Percentiles rank a stretch among this genome's conserved stretches.
Evolutionary conservation across 2,888 invertebrate genomes (phyloP).

Genomic region (Oscheius onirici): DNA sequence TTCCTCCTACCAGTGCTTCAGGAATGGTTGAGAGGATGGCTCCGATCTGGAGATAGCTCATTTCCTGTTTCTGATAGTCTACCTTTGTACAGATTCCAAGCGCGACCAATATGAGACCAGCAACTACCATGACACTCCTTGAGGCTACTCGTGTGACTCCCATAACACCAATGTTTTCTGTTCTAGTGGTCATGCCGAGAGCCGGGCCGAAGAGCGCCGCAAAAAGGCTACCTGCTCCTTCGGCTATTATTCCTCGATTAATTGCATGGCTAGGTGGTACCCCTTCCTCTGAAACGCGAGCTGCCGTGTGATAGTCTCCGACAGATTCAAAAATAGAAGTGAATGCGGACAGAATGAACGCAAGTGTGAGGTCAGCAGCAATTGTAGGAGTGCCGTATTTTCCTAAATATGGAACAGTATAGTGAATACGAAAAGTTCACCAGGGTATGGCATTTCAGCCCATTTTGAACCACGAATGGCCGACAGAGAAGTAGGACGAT

Average conservation of each 20-base stretch:
- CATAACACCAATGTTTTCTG: slow-evolving; percentile 89
- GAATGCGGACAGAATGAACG: slow-evolving; percentile 67
- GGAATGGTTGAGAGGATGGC: slow-evolving; percentile 75
- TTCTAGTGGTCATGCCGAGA: slow-evolving; percentile 88
- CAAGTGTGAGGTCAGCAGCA: slow-evolving; percentile 62
- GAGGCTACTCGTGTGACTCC: slow-evolving; percentile 83
- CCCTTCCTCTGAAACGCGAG: slow-evolving; percentile 79
- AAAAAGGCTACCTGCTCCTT: slow-evolving; percentile 80
- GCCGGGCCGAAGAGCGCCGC: slow-evolving; percentile 87
- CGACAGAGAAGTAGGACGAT: slow-evolving; percentile 58
- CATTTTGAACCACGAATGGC: slow-evolving; percentile 63
- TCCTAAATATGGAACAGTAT: slow-evolving; percentile 36
- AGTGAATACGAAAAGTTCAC: slow-evolving; percentile 24
- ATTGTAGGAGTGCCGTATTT: slow-evolving; percentile 66
- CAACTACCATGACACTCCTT: slow-evolving; percentile 72
- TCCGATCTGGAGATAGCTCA: slow-evolving; percentile 69
- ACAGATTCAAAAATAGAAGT: slow-evolving; percentile 69
- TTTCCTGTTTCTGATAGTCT: neutral
- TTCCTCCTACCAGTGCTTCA: slow-evolving; percentile 74
- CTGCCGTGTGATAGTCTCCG: slow-evolving; percentile 87
- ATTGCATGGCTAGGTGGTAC: slow-evolving; percentile 87
- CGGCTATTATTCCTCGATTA: slow-evolving; percentile 85
- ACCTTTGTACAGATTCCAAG: slow-evolving; percentile 74
- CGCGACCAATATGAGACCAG: slow-evolving; percentile 73
- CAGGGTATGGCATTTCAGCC: slow-evolving; percentile 66